These are phyloP conservation scores for Chloebia gouldiae DNA, from an alignment of 2,113 vertebrate genomes.

Conservation along the genomic window DNA sequence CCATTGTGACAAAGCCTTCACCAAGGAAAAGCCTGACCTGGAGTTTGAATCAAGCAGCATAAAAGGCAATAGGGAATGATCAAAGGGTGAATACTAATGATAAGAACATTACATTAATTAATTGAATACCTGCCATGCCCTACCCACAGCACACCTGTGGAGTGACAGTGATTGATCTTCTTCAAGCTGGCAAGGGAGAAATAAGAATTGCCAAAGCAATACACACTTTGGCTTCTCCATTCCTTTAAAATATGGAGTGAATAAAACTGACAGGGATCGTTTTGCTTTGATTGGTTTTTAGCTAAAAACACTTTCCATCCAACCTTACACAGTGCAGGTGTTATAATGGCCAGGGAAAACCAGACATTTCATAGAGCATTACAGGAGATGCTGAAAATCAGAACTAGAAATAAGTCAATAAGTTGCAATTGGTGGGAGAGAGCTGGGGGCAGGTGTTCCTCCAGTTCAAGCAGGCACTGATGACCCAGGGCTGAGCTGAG, in stretches of 20 bases:
- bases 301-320: background rate
- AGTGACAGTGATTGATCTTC: background rate
- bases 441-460: background rate
- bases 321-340: background rate
- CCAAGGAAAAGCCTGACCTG: background rate
- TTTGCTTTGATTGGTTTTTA: background rate
- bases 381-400: background rate
- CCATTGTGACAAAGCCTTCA: background rate
- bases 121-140: background rate
- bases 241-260: background rate
- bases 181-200: background rate
- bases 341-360: background rate
- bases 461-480: background rate
- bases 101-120: background rate
- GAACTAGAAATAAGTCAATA: background rate
- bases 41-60: background rate
- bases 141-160: background rate
- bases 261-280: background rate
- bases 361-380: background rate
- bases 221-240: background rate
- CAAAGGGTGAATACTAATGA: slow-evolving; percentile 26
- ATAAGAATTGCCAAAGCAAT: background rate
- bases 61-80: background rate
- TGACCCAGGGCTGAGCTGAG: background rate
- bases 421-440: background rate